phyloP scores from a whole-genome alignment of 2,888 invertebrate genomes.

The Hyposoter didymator region DNA sequence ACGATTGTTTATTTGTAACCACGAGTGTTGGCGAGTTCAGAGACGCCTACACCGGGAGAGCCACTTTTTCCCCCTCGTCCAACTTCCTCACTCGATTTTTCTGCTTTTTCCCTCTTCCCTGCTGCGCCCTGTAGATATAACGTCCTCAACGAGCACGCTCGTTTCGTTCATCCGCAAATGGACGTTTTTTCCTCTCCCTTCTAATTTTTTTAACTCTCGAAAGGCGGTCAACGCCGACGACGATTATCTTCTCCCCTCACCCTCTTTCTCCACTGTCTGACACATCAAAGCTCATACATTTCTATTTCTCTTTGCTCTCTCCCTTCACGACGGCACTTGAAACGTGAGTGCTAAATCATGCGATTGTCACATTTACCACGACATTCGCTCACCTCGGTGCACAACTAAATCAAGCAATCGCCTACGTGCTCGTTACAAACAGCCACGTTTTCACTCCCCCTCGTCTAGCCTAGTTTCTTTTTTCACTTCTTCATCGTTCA shows the following conservation, averaged over 20 bases:
- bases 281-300: constrained; percentile 44
- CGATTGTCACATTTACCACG: constrained; percentile 61
- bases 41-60: neutral
- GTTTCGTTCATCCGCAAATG: constrained; percentile 38
- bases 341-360: constrained; percentile 51
- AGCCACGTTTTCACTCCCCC: constrained; percentile 18
- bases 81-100: neutral
- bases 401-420: constrained; percentile 50
- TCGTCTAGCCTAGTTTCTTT: constrained; percentile 17
- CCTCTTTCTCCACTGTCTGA: constrained; percentile 29
- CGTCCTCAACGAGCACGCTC: constrained; percentile 56
- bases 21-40: constrained; percentile 14
- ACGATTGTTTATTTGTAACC: constrained; percentile 68
- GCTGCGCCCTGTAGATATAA: neutral
- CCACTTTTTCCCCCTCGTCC: constrained; percentile 18
- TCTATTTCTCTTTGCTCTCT: constrained; percentile 21
- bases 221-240: constrained; percentile 56
- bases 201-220: constrained; percentile 40
- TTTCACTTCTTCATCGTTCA: constrained; percentile 20
- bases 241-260: constrained; percentile 41
- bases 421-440: constrained; percentile 28
- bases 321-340: constrained; percentile 27
- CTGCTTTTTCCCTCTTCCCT: neutral
- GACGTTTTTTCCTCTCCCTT: constrained; percentile 24
- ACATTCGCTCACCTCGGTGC: constrained; percentile 19